Evolutionary conservation across 2,797 vertebrate genomes (phyloP).

Genomic region (Tinamus major): DNA sequence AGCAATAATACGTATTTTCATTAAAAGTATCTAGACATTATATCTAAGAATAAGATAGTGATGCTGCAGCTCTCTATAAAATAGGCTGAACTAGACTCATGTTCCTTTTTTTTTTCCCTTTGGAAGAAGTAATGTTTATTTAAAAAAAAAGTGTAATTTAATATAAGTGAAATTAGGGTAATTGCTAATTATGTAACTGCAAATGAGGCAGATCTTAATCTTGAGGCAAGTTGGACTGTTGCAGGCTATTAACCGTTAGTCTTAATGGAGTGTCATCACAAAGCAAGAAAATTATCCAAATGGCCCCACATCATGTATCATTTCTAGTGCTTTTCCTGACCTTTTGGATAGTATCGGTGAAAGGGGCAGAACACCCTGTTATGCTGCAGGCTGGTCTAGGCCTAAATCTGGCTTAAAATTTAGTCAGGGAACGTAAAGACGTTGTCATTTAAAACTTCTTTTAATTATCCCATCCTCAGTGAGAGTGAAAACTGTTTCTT

Average conservation of each 20-base stretch:
- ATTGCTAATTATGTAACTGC: conserved; percentile 47
- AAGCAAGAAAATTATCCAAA: background rate
- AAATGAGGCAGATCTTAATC: conserved; percentile 39
- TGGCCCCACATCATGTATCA: rapidly evolving
- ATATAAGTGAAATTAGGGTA: conserved; percentile 21
- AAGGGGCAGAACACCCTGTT: background rate
- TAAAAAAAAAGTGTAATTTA: background rate
- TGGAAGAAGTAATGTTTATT: conserved; percentile 9
- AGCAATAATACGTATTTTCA: conserved; percentile 62
- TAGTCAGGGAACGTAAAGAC: background rate
- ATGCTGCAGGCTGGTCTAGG: background rate
- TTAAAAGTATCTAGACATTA: conserved; percentile 17
- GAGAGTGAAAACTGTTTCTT: background rate
- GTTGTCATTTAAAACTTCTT: conserved; percentile 1
- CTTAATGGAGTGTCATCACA: background rate
- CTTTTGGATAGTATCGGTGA: rapidly evolving
- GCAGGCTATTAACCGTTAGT: background rate
- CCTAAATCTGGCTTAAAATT: background rate
- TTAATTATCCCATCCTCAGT: conserved; percentile 17
- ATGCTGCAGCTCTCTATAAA: background rate
- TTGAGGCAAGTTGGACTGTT: background rate
- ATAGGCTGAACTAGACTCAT: background rate
- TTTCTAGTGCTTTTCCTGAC: rapidly evolving
- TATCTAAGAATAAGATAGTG: conserved; percentile 22
- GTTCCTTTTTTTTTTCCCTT: background rate